Conservation (phyloP, 2,113 vertebrate genomes). For the Dendrocopos noguchii region DNA sequence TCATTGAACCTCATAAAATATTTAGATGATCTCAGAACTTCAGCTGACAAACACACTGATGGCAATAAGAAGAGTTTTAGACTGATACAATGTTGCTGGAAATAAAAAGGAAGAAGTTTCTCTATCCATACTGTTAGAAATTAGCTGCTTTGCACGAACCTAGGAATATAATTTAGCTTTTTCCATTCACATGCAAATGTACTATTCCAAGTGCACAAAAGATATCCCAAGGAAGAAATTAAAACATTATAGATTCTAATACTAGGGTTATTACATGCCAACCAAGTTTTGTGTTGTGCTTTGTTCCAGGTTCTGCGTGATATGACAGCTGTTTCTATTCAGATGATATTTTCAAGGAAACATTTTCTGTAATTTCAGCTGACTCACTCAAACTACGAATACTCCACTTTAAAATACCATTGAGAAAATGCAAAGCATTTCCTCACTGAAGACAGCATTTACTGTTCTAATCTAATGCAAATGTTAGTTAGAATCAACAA, state of each 20-base stretch:
- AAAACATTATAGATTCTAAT: constrained; percentile 72
- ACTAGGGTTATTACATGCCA: constrained; percentile 56
- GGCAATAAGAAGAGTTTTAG: constrained; percentile 39
- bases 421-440: constrained; percentile 61
- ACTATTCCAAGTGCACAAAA: constrained; percentile 64
- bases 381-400: constrained; percentile 62
- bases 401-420: constrained; percentile 53
- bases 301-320: constrained; percentile 68
- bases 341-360: constrained; percentile 55
- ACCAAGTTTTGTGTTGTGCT: constrained; percentile 42
- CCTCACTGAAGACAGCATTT: constrained; percentile 48
- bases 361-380: constrained; percentile 62
- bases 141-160: constrained; percentile 52
- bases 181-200: constrained; percentile 75
- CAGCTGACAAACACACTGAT: constrained; percentile 57
- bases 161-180: constrained; percentile 63
- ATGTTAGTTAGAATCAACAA: constrained; percentile 55
- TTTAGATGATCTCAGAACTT: constrained; percentile 67
- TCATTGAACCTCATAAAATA: constrained; percentile 65
- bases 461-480: constrained; percentile 55
- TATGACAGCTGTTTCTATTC: constrained; percentile 76
- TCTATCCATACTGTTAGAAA: constrained; percentile 43
- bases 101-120: constrained; percentile 51
- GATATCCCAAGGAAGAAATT: constrained; percentile 67
- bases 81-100: constrained; percentile 29